Evolutionary conservation across 1,140 invertebrate genomes (phyloP).

Genomic region (Pararge aegeria): DNA sequence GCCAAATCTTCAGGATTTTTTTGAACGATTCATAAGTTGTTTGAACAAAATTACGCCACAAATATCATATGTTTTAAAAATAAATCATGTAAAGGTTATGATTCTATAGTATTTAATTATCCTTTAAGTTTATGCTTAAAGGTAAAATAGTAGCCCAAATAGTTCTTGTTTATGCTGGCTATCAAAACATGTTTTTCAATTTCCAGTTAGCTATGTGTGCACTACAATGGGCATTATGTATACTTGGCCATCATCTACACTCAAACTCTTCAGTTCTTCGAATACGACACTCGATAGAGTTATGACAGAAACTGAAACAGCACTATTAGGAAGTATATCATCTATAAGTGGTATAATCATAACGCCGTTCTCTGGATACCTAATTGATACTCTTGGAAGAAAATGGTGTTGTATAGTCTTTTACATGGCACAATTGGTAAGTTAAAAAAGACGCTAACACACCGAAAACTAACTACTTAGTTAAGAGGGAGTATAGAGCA

Average conservation of each 20-base stretch:
- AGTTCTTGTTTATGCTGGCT: no score
- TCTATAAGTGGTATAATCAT: slow-evolving; percentile 46
- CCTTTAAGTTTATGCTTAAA: no score
- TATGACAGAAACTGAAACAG: slow-evolving; percentile 49
- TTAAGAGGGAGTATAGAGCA: no score
- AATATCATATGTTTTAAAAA: no score
- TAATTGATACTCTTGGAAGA: slow-evolving; percentile 51
- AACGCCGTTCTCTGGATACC: slow-evolving; percentile 39
- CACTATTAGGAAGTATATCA: slow-evolving; percentile 48
- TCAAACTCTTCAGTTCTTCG: slow-evolving; percentile 45
- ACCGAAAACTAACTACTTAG: no score
- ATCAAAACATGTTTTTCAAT: not conserved
- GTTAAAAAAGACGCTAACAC: no score
- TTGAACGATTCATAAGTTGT: no score
- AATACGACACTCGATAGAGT: slow-evolving; percentile 52
- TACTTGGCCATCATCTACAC: slow-evolving; percentile 56
- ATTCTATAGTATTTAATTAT: no score
- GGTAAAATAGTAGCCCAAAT: no score
- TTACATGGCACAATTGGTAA: slow-evolving; percentile 42
- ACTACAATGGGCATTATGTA: slow-evolving; percentile 45
- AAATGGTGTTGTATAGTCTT: slow-evolving; percentile 43
- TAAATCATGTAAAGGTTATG: no score
- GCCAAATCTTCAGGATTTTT: no score
- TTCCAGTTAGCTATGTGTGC: slow-evolving; percentile 54
- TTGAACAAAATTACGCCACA: no score